These are phyloP conservation scores for Choristoneura rosaceana DNA, from an alignment of 2,888 invertebrate genomes.

Conservation along the genomic window DNA sequence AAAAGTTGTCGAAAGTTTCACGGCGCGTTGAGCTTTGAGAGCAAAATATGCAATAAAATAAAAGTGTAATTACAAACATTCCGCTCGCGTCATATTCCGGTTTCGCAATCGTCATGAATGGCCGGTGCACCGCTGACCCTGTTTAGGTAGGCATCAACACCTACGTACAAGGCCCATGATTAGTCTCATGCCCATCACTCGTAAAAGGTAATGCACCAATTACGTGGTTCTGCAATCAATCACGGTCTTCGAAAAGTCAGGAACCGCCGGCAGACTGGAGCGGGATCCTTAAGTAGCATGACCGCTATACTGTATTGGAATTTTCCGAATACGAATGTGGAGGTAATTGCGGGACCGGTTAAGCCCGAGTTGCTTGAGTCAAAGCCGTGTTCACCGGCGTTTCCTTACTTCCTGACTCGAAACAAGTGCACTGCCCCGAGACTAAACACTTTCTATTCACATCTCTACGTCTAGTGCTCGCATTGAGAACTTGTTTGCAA, in stretches of 20 bases:
- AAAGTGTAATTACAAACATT: slow-evolving; percentile 31
- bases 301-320: slow-evolving; percentile 11
- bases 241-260: slow-evolving; percentile 7
- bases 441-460: slow-evolving; percentile 43
- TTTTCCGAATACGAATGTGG: slow-evolving; percentile 33
- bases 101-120: slow-evolving; percentile 27
- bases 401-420: slow-evolving; percentile 41
- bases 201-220: slow-evolving; percentile 8
- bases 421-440: slow-evolving; percentile 41
- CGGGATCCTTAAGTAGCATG: slow-evolving; percentile 12
- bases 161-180: slow-evolving; percentile 10
- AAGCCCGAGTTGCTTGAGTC: slow-evolving; percentile 5
- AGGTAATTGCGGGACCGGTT: slow-evolving; percentile 12
- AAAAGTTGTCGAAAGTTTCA: slow-evolving; percentile 5
- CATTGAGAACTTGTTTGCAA: slow-evolving; percentile 30
- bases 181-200: slow-evolving; percentile 13
- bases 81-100: slow-evolving; percentile 30
- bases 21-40: not conserved
- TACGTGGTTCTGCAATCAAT: slow-evolving; percentile 23
- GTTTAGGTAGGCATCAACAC: slow-evolving; percentile 18
- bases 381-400: slow-evolving; percentile 32
- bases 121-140: slow-evolving; percentile 27
- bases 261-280: slow-evolving; percentile 1
- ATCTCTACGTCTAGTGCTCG: slow-evolving; percentile 34
- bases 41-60: slow-evolving; percentile 22